Conservation (phyloP, 2,888 invertebrate genomes). For the Andrena dorsata region DNA sequence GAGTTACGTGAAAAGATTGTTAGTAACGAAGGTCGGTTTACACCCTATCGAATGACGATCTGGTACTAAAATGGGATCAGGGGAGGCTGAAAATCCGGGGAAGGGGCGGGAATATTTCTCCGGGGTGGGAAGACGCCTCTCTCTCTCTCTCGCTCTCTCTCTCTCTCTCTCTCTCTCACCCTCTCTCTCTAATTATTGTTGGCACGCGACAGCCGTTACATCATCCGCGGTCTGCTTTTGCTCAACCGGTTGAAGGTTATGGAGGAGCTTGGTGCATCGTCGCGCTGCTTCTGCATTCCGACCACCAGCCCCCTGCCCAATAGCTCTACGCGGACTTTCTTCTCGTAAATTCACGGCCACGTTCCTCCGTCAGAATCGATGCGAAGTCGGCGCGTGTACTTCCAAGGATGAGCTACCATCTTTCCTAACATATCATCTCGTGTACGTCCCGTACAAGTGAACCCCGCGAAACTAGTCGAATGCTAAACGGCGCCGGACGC, state of each 20-base stretch:
- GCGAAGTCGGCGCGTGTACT: no score
- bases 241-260: conserved; percentile 2
- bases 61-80: conserved; percentile 25
- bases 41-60: conserved; percentile 32
- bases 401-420: no score
- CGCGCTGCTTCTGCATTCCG: background rate
- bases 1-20: no score
- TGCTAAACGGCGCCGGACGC: background rate
- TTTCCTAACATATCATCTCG: no score
- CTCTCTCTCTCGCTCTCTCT: no score
- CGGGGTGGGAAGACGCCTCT: conserved; percentile 23
- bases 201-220: conserved; percentile 55
- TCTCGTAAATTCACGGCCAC: background rate
- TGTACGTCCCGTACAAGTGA: no score
- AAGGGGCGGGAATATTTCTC: conserved; percentile 17
- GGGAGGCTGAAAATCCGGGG: background rate
- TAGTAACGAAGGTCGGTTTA: no score
- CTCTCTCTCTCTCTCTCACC: no score
- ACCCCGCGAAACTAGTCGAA: background rate
- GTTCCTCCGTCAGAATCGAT: background rate
- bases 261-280: background rate
- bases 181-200: conserved; percentile 46
- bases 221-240: conserved; percentile 8
- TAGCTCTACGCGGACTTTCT: background rate
- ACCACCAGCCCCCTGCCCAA: background rate